phyloP scores from a whole-genome alignment of 2,113 vertebrate species.

The Craseonycteris thonglongyai region DNA sequence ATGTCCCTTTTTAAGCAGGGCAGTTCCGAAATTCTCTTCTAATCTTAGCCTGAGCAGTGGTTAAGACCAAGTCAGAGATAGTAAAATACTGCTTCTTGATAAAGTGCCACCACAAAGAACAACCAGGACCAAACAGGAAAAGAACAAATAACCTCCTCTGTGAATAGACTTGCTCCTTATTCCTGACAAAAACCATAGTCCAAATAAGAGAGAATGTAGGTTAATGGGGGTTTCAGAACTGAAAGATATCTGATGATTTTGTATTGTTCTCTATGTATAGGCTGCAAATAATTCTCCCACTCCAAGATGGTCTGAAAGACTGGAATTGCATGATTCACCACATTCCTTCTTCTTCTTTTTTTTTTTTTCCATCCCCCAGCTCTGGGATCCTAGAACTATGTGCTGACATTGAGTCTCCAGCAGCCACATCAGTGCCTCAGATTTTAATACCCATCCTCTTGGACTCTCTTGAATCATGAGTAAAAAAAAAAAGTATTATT shows the following conservation, averaged over 20 bases:
- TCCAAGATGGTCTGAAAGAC: neutral
- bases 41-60: neutral
- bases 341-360: neutral
- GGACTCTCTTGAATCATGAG: neutral
- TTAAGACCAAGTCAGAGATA: neutral
- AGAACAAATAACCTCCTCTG: too few species aligned
- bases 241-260: neutral
- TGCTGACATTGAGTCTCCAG: neutral
- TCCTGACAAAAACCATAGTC: neutral
- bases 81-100: neutral
- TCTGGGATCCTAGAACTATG: neutral
- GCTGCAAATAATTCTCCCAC: neutral
- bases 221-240: neutral
- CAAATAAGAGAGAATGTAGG: neutral
- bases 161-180: neutral
- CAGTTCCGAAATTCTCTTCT: neutral
- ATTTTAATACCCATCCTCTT: neutral
- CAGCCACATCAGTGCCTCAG: neutral
- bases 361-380: neutral
- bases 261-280: neutral
- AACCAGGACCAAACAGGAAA: neutral
- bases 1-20: rapidly evolving
- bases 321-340: neutral
- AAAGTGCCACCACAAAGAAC: neutral
- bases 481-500: neutral